phyloP scores from a whole-genome alignment of 2,888 invertebrate genomes.

The Cosmia pyralina region DNA sequence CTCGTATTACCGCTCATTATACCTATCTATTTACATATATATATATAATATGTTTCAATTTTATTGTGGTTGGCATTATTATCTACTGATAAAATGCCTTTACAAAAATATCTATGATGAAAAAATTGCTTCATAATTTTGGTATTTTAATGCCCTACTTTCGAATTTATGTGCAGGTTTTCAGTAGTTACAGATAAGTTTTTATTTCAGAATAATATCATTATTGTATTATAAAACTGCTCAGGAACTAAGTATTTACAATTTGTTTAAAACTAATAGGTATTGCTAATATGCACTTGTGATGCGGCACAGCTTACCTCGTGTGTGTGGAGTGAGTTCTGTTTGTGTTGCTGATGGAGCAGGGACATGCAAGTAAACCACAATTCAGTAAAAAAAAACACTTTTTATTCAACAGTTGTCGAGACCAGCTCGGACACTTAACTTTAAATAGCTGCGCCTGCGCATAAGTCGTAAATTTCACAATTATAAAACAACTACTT shows the following conservation, averaged over 20 bases:
- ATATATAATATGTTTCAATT: not conserved
- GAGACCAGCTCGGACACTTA: conserved; percentile 61
- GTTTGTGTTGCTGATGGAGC: not conserved
- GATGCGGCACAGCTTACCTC: not conserved
- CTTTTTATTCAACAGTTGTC: conserved; percentile 55
- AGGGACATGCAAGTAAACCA: conserved; percentile 42
- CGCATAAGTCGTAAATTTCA: conserved; percentile 42
- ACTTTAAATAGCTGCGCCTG: conserved; percentile 59
- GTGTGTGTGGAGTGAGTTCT: not conserved
- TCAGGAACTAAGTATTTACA: not conserved
- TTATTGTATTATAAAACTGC: not conserved
- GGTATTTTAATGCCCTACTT: not conserved
- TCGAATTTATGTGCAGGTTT: not conserved
- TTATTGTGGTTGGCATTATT: not conserved
- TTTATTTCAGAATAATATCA: not conserved
- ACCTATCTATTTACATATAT: too few relatives aligned
- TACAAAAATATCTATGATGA: not conserved
- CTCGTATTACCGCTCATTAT: too few relatives aligned
- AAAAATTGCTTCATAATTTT: not conserved
- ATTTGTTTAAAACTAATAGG: not conserved
- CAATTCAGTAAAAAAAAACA: conserved; percentile 45
- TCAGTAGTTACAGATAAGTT: not conserved
- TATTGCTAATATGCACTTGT: not conserved
- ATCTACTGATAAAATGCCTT: not conserved
- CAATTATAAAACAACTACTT: conserved; percentile 41